Conservation (phyloP, 2,113 vertebrate species). For the Rhynchomys soricoides region DNA sequence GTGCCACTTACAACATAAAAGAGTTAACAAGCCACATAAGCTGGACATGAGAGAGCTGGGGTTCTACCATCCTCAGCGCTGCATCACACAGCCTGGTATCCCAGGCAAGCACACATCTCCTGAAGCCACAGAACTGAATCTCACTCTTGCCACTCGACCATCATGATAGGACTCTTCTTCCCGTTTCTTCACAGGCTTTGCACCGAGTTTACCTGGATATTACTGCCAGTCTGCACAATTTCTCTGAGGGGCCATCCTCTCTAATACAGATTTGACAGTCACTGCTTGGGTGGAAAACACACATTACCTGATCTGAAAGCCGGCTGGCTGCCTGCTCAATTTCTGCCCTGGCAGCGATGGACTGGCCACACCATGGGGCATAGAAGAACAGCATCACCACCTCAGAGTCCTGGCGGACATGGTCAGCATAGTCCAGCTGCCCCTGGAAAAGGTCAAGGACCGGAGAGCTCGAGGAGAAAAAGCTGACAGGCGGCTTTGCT, state of each 20-base stretch:
- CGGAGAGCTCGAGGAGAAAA: slow-evolving; percentile 91
- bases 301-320: slow-evolving; percentile 92
- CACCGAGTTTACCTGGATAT: neutral
- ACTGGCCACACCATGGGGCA: slow-evolving; percentile 98
- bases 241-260: neutral
- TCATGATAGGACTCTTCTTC: neutral
- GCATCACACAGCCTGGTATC: neutral
- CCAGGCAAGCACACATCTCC: neutral
- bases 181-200: neutral
- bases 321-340: slow-evolving; percentile 92
- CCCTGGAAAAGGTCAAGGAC: slow-evolving; percentile 96
- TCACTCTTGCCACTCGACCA: neutral
- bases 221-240: neutral
- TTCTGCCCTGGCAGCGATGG: slow-evolving; percentile 91
- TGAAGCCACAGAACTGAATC: neutral
- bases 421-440: slow-evolving; percentile 93
- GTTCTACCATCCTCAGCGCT: no score
- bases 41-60: neutral
- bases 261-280: neutral
- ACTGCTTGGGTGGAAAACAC: neutral
- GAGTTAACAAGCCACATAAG: neutral
- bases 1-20: neutral
- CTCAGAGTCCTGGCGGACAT: slow-evolving; percentile 91
- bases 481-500: slow-evolving; percentile 92
- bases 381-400: slow-evolving; percentile 95